Conservation (phyloP, 35 echinoderm and acorn worm species). For the Chiridota heheva region DNA sequence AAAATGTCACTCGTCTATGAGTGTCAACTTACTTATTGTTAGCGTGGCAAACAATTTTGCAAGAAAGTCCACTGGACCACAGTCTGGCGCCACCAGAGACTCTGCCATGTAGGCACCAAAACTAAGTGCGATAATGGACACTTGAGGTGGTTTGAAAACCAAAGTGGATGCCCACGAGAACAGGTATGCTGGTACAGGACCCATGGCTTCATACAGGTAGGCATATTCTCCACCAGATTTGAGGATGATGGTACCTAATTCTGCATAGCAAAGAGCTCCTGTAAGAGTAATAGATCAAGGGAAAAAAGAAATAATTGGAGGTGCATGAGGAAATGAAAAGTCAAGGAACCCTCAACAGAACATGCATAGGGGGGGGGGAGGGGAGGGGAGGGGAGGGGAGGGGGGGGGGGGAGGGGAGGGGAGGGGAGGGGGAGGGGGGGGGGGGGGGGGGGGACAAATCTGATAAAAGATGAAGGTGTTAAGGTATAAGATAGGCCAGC, state of each 20-base stretch:
- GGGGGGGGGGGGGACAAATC: no score
- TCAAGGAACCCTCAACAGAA: no score
- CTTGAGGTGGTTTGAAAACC: constrained; percentile 77
- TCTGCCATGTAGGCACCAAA: constrained; percentile 89
- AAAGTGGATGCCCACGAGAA: constrained; percentile 84
- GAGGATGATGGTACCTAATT: constrained; percentile 84
- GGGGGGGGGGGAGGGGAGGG: no score
- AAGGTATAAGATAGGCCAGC: no score
- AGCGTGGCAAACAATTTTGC: constrained; percentile 38
- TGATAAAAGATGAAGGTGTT: no score
- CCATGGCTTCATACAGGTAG: constrained; percentile 81
- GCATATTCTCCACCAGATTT: constrained; percentile 94
- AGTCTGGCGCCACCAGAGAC: constrained; percentile 29
- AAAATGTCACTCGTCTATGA: no score
- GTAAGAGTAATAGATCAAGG: no score
- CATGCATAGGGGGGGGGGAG: no score
- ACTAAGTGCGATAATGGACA: constrained; percentile 77
- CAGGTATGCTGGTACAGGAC: constrained; percentile 85
- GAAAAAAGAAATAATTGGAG: no score
- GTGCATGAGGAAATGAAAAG: no score
- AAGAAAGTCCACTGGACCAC: background rate
- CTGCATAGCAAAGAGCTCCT: constrained; percentile 94
- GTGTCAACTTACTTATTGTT: constrained; percentile 31
- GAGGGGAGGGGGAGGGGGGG: no score
- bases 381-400: no score